Conservation (phyloP, 1,140 invertebrate species). For the Temnothorax curvispinosus region DNA sequence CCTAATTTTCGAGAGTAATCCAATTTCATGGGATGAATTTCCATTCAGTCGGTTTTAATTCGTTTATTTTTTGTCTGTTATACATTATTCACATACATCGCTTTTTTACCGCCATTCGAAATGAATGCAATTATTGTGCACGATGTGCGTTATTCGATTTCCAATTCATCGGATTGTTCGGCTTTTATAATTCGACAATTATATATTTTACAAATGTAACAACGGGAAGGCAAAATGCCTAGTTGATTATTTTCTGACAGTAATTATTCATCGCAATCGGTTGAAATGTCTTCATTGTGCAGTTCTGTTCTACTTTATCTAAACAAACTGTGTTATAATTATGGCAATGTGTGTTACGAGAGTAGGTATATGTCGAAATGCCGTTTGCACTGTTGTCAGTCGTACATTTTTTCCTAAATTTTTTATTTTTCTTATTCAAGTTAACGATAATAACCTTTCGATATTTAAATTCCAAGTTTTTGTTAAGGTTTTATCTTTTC, state of each 20-base stretch:
- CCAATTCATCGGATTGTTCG: slow-evolving; percentile 19
- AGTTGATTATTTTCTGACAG: not conserved
- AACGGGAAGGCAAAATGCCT: not conserved
- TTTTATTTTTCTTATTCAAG: not conserved
- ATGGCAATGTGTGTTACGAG: not conserved
- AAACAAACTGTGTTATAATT: not conserved
- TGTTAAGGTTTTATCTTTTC: not conserved
- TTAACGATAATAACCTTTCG: not conserved
- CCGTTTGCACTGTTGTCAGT: not conserved
- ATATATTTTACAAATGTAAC: slow-evolving; percentile 10
- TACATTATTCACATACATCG: not conserved
- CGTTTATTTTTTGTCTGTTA: slow-evolving; percentile 6
- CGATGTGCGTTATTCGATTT: slow-evolving; percentile 39
- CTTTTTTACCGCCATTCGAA: slow-evolving; percentile 13
- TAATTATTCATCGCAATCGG: not conserved
- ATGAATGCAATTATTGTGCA: slow-evolving; percentile 44
- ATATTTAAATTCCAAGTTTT: not conserved
- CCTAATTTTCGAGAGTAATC: slow-evolving; percentile 8
- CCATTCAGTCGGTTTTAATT: slow-evolving; percentile 15
- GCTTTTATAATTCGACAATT: slow-evolving; percentile 35
- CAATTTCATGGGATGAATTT: slow-evolving; percentile 18
- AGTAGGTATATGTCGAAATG: not conserved
- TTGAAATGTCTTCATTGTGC: not conserved
- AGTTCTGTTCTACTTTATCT: not conserved
- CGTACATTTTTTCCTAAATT: not conserved